Evolutionary conservation across 2,113 vertebrate genomes (phyloP).

Genomic region (Isurus oxyrinchus): DNA sequence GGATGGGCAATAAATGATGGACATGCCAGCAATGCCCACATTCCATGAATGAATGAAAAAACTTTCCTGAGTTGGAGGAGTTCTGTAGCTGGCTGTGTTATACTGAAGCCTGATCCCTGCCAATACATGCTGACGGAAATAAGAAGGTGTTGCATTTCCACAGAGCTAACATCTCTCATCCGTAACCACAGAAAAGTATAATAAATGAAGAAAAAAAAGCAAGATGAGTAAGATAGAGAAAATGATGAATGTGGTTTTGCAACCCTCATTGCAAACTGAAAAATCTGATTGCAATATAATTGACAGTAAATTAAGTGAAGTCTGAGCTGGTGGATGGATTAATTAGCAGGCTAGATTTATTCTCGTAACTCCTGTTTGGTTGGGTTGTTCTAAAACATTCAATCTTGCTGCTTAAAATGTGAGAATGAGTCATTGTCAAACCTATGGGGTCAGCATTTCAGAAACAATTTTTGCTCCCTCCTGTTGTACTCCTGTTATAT

Average conservation of each 20-base stretch:
- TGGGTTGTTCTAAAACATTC: neutral
- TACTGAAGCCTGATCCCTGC: neutral
- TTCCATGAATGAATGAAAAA: neutral
- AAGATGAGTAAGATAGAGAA: neutral
- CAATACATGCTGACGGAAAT: neutral
- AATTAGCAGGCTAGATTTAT: neutral
- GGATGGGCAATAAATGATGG: neutral
- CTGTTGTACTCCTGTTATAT: neutral
- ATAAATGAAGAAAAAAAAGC: neutral
- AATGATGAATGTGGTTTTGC: neutral
- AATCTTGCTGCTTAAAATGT: neutral
- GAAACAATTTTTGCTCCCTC: neutral
- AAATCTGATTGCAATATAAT: neutral
- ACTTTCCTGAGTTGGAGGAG: neutral
- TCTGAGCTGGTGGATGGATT: neutral
- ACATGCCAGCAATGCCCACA: neutral
- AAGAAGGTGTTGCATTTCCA: neutral
- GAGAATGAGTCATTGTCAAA: neutral
- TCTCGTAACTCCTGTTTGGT: neutral
- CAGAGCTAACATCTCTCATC: neutral
- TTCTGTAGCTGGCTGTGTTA: neutral
- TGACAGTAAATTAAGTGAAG: neutral
- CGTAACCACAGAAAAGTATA: neutral
- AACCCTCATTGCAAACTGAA: neutral
- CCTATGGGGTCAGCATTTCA: neutral